Evolutionary conservation across 1,140 invertebrate genomes (phyloP).

Genomic region (Araneus ventricosus): DNA sequence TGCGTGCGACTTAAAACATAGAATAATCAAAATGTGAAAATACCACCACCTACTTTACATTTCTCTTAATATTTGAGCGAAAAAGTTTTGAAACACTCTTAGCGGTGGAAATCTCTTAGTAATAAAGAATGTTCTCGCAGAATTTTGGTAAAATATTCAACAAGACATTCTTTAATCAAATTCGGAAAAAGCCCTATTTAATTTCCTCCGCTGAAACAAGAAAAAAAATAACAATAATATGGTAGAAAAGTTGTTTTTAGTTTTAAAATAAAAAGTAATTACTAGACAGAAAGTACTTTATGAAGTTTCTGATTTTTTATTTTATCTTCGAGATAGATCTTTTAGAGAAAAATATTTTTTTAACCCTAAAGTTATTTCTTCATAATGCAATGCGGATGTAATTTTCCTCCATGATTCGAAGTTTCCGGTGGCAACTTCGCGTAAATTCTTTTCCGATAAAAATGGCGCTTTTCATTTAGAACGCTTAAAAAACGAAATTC

Average conservation of each 20-base stretch:
- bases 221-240: constrained; percentile 36
- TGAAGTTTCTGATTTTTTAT: neutral
- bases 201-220: constrained; percentile 27
- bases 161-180: constrained; percentile 57
- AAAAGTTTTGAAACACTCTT: constrained; percentile 45
- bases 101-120: constrained; percentile 38
- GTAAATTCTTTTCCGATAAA: constrained; percentile 44
- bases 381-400: neutral
- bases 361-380: constrained; percentile 9
- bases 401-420: constrained; percentile 48
- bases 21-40: constrained; percentile 58
- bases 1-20: constrained; percentile 52
- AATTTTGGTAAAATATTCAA: constrained; percentile 54
- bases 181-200: constrained; percentile 38
- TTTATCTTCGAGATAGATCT: neutral
- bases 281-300: constrained; percentile 30
- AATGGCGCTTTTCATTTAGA: constrained; percentile 19
- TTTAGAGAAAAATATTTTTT: neutral
- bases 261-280: constrained; percentile 59
- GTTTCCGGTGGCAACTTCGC: constrained; percentile 38
- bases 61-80: constrained; percentile 66
- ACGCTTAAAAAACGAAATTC: neutral
- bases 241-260: constrained; percentile 32
- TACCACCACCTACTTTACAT: constrained; percentile 67
- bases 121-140: neutral